Conservation (phyloP, 2,113 vertebrate species). For the Speoplatyrhinus poulsoni region DNA sequence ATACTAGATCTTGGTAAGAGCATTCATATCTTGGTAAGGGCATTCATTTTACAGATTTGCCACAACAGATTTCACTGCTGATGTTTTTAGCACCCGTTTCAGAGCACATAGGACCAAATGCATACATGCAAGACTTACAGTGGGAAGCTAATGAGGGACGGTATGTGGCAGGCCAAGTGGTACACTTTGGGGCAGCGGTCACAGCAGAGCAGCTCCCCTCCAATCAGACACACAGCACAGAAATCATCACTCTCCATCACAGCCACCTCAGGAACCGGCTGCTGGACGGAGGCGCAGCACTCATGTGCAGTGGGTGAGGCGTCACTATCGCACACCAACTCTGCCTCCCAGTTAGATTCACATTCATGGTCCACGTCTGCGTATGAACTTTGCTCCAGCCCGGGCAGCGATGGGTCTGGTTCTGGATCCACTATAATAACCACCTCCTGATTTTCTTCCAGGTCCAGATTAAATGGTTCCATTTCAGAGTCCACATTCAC, state of each 20-base stretch:
- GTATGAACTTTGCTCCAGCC: constrained; percentile 1
- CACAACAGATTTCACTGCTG: too few species aligned
- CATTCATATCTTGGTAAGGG: too few species aligned
- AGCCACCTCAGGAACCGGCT: constrained; percentile 22
- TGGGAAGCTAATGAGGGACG: constrained; percentile 84
- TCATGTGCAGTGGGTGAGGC: constrained; percentile 6
- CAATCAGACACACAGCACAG: constrained; percentile 90
- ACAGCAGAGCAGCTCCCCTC: constrained; percentile 90
- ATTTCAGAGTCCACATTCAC: constrained; percentile 29
- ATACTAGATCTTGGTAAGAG: too few species aligned
- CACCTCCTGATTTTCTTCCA: constrained; percentile 47
- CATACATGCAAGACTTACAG: constrained; percentile 71
- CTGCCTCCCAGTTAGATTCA: constrained; percentile 14
- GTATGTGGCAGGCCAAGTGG: constrained; percentile 88
- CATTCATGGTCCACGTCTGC: constrained; percentile 31
- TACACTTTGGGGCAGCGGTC: constrained; percentile 92
- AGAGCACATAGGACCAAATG: too few species aligned
- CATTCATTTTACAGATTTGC: too few species aligned
- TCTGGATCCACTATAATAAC: constrained; percentile 57
- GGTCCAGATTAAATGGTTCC: constrained; percentile 62
- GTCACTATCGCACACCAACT: neutral
- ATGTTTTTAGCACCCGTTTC: too few species aligned
- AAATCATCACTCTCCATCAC: constrained; percentile 90
- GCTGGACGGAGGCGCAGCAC: neutral
- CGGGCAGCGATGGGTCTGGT: constrained; percentile 2